Evolutionary conservation across 2,113 vertebrate species (phyloP), one percentile per base, ranked within the genome.

Genomic region (Tursiops truncatus): DNA sequence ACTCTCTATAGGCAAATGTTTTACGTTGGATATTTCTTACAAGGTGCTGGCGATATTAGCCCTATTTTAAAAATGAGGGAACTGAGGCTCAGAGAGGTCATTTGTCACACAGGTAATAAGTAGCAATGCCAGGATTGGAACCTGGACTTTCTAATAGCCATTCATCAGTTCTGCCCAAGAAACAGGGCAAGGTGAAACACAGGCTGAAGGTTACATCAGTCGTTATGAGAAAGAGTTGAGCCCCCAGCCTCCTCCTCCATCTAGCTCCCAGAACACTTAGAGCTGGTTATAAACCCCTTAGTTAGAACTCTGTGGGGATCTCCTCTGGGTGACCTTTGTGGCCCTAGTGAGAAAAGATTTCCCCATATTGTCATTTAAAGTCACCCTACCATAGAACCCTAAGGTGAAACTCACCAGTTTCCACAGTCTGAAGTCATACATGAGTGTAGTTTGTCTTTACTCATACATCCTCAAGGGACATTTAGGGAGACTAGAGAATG

Each of bases 1-100:
- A 13, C 44, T 67, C 7, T 73, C 38, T 84, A 5, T 6, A 79
- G 70, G 62, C 63, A 76, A 71, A 67, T 44, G 26, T 8, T 53
- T 71, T 41, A 44, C 25, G 33, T 85, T 31, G n/a, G 65, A 63
- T 85, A 71, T 92, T 25, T 41, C 68, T 77, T 83, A 33, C 13
- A 58, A 77, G 71, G 38, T 80, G 44, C 70, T 60, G 56, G 89
- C 26, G n/a, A 76, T 65, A n/a, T 67, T 67, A 68, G 44, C 36
- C 53, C 79, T 73, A 47, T 89, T 95, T 96, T 81, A 62, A 87
- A 97, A 70, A 63, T 9, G 65, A 84, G 80, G 80, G 47, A 88
- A 84, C 44, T 3, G 74, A 94, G 53, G 26, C 12, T 67, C 81
- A 73, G 67, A 77, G 91, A 89, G 36, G 62, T 80, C 33, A 89